Conservation (phyloP, 2,797 vertebrate genomes). For the Chiloscyllium punctatum region DNA sequence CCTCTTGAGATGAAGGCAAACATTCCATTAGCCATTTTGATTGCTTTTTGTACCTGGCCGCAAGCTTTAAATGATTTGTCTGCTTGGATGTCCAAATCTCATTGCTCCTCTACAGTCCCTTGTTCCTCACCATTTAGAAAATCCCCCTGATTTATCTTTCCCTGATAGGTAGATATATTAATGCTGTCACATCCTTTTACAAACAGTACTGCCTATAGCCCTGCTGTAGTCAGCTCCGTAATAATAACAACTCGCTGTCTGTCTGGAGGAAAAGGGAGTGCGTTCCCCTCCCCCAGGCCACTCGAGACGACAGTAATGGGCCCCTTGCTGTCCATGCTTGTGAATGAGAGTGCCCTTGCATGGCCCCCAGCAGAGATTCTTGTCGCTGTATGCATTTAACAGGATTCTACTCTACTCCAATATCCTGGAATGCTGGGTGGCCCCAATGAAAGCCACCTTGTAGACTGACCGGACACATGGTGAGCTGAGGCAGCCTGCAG, state of each 20-base stretch:
- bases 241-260: background rate
- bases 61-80: background rate
- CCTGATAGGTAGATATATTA: background rate
- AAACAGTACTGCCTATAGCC: background rate
- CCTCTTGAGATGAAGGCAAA: conserved; percentile 9
- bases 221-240: background rate
- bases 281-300: background rate
- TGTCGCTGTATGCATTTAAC: background rate
- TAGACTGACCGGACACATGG: background rate
- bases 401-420: background rate
- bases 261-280: background rate
- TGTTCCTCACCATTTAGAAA: background rate
- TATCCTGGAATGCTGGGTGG: background rate
- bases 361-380: background rate
- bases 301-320: background rate
- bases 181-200: background rate
- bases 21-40: conserved; percentile 4
- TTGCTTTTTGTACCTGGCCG: background rate
- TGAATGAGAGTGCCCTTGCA: background rate
- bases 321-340: background rate
- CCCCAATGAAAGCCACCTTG: background rate
- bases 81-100: background rate
- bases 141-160: background rate
- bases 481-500: background rate
- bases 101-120: background rate